Evolutionary conservation across 2,113 vertebrate genomes (phyloP).

Genomic region (Nannospalax galili): DNA sequence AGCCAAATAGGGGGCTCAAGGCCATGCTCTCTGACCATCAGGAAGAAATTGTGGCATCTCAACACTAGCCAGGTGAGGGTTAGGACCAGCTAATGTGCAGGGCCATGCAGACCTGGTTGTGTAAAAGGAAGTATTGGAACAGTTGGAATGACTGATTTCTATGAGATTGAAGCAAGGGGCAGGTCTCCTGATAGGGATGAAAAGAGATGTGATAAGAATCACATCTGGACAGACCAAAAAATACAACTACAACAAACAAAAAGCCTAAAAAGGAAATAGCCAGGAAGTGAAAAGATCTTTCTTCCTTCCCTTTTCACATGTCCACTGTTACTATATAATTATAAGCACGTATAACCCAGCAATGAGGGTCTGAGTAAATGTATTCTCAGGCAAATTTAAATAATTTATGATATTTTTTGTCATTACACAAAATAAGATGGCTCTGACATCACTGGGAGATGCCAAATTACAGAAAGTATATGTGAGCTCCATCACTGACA

Average conservation of each 20-base stretch:
- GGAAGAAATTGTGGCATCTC: not conserved
- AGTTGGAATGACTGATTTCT: not conserved
- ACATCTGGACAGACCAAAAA: not conserved
- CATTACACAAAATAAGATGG: no score
- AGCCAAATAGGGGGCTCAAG: accelerated
- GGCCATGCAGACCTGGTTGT: accelerated
- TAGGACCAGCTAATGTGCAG: accelerated
- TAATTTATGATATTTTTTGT: not conserved
- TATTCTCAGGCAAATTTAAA: not conserved
- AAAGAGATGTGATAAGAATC: not conserved
- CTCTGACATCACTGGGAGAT: not conserved
- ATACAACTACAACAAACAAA: not conserved
- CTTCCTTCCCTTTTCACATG: not conserved
- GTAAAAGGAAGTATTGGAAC: not conserved
- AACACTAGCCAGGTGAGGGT: not conserved
- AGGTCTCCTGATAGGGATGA: not conserved
- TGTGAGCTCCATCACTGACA: not conserved
- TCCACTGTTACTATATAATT: not conserved
- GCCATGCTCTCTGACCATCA: no score
- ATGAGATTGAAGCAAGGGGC: not conserved
- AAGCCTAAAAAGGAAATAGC: not conserved
- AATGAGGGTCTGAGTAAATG: not conserved
- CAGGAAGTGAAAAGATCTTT: not conserved
- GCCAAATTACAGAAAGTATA: no score
- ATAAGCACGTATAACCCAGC: not conserved